Percentiles rank a stretch among this genome's conserved stretches.
Conservation (phyloP, 2,888 invertebrate species). For the Leucozona laternaria region DNA sequence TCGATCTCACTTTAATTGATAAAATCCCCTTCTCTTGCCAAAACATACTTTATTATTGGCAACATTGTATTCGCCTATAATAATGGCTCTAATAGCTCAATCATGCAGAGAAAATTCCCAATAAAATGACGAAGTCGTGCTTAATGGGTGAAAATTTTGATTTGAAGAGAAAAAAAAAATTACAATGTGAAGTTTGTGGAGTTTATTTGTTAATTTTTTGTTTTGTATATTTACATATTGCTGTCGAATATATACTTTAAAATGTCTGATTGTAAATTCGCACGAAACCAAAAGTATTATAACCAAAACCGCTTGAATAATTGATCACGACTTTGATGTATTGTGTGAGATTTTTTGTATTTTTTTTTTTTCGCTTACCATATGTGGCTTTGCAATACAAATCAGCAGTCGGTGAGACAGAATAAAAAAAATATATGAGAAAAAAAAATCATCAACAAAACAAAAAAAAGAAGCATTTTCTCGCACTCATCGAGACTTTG, state of each 20-base stretch:
- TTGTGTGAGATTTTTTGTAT: slow-evolving; percentile 40
- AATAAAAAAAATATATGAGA: not conserved
- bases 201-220: slow-evolving; percentile 33
- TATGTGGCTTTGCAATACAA: slow-evolving; percentile 64
- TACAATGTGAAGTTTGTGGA: slow-evolving; percentile 27
- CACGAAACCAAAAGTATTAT: slow-evolving; percentile 68
- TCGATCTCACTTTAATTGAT: slow-evolving; percentile 46
- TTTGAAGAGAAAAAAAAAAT: slow-evolving; percentile 43
- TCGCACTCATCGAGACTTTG: slow-evolving; percentile 35
- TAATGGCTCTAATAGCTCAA: slow-evolving; percentile 65
- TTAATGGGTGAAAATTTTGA: slow-evolving; percentile 71
- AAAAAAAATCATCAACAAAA: slow-evolving; percentile 30
- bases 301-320: slow-evolving; percentile 72
- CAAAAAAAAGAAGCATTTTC: slow-evolving; percentile 16
- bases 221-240: not conserved
- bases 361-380: slow-evolving; percentile 33
- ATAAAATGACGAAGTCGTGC: slow-evolving; percentile 73
- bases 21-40: slow-evolving; percentile 17
- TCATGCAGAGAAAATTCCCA: slow-evolving; percentile 53
- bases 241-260: not conserved
- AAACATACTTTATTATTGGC: slow-evolving; percentile 4
- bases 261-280: slow-evolving; percentile 57
- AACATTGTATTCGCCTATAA: slow-evolving; percentile 33
- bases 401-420: slow-evolving; percentile 39
- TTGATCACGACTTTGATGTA: slow-evolving; percentile 75